Percentiles rank a stretch among this genome's conserved stretches.
Conservation (phyloP, 2,888 invertebrate species). For the Pyrgus malvae region DNA sequence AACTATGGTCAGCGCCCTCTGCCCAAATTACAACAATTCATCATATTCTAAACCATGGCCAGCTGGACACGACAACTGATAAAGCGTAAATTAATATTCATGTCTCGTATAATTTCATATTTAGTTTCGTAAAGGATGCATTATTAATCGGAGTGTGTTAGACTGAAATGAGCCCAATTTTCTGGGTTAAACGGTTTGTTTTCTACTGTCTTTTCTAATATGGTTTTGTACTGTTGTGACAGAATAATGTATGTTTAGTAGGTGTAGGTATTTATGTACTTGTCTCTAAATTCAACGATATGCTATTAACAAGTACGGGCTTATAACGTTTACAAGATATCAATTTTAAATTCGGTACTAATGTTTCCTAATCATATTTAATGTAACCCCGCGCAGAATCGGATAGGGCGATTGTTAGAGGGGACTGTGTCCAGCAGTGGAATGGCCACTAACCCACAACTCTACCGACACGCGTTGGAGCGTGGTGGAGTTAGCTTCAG, state of each 20-base stretch:
- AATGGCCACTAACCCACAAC: too few species aligned
- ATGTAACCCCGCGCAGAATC: too few species aligned
- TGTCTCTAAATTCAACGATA: neutral
- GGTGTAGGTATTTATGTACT: neutral
- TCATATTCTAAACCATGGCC: conserved; percentile 39
- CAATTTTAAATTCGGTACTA: too few species aligned
- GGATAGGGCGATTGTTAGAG: too few species aligned
- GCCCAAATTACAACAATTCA: conserved; percentile 41
- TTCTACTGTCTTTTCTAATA: neutral
- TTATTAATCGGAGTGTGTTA: conserved; percentile 2
- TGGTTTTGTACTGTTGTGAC: neutral
- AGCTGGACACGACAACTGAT: conserved; percentile 30
- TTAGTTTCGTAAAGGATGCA: conserved; percentile 15
- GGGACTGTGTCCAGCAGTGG: too few species aligned
- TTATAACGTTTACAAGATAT: too few species aligned
- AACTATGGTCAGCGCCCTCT: conserved; percentile 31
- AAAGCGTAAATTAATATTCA: conserved; percentile 26
- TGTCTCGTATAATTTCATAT: conserved; percentile 27
- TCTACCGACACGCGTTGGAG: too few species aligned
- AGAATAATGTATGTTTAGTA: neutral
- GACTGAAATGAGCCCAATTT: neutral
- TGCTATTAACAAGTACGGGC: too few species aligned
- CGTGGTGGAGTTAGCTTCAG: too few species aligned
- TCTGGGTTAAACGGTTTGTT: neutral
- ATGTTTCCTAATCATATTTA: too few species aligned